Base-by-base conservation (phyloP, 1,140 invertebrate genomes). In the Aporrectodea caliginosa region DNA sequence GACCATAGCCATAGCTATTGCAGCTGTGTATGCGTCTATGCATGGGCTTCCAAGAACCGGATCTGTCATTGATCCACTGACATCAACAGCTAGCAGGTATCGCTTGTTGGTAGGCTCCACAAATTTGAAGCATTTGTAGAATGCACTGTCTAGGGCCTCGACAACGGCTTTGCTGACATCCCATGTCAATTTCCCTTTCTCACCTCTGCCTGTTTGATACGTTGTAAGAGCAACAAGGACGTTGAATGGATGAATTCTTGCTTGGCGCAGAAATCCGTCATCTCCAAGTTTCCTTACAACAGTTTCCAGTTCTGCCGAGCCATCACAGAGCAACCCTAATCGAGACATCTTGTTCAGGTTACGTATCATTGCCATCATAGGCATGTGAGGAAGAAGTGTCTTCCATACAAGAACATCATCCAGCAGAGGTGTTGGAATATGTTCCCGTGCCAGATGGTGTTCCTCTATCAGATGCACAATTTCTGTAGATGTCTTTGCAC, bases 261-360 rank as follows among this genome's bases (percentile, higher is more conserved):
- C 88, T 16, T 84, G 81, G 27, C 86, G 83, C 31, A 92, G 84
- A 71, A 86, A 86, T 16, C 88, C 84, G 80, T 88, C 68, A 80
- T 85, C 75, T 31, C 35, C 73, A 0, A 86, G 80, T 75, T 82
- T 84, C n/a, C 78, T 33, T 0, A 80, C 73, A 22, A 85, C 80
- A 12, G 76, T 75, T 75, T 74, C 34, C 43, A 83, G 82, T n/a
- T 82, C 82, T n/a, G 74, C 69, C 1, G 77, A 81, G 0, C 78
- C 82, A 69, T 35, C 83, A 68, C 88, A 89, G 16, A 92, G 81
- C 81, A 92, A 90, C 6, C 90, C 90, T 81, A 92, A 86, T 80
- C 91, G 90, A 68, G 92, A 90, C 83, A 93, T 90, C 83, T 92
- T 91, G 82, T 91, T 91, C 29, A 93, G 86, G 81, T 92, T 91